Evolutionary conservation across 2,888 invertebrate species (phyloP), one percentile per base, ranked within the genome.

Genomic region (Diaprepes abbreviatus): DNA sequence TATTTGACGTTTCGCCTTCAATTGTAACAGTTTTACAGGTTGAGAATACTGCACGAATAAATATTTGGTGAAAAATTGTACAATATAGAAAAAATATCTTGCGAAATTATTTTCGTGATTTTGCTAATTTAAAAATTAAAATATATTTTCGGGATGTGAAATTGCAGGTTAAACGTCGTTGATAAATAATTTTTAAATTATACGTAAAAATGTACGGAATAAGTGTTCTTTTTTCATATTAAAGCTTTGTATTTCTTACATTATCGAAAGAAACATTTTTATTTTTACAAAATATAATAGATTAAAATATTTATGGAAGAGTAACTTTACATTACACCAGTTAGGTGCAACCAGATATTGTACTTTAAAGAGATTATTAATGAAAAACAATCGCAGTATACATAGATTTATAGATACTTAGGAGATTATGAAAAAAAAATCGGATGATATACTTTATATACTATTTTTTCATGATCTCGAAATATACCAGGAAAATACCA

Each of bases 361-460:
- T 67, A 43, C 67, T 62, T 48, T 62, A 62, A 68, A 55, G 55
- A 68, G 60, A 67, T 54, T 77, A 75, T 73, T 71, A 73, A 74
- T 74, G 76, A 73, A 74, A 75, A 76, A 79, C 78, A 79, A 79
- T 78, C 78, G 76, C 78, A 77, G 73, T 75, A 69, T 75, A 76
- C 73, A 72, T 74, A 74, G 73, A 66, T 69, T 74, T 65, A 70
- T 71, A 74, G 60, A 43, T 40, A 57, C 35, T 48, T 62, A 33
- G 45, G 59, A 57, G 68, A 62, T 55, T 68, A 57, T 68, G 68
- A 57, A 68, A 68, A n/a, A n/a, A 67, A 67, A 62, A 19, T 17
- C 43, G 28, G 54, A 31, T 40, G 59, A 68, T 58, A 48, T 66
- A 58, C 59, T 65, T 66, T 67, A 66, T 38, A 40, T 40, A 66